These are phyloP conservation scores for Larimichthys polyactis DNA, from an alignment of 2,113 vertebrate species.

Conservation along the genomic window DNA sequence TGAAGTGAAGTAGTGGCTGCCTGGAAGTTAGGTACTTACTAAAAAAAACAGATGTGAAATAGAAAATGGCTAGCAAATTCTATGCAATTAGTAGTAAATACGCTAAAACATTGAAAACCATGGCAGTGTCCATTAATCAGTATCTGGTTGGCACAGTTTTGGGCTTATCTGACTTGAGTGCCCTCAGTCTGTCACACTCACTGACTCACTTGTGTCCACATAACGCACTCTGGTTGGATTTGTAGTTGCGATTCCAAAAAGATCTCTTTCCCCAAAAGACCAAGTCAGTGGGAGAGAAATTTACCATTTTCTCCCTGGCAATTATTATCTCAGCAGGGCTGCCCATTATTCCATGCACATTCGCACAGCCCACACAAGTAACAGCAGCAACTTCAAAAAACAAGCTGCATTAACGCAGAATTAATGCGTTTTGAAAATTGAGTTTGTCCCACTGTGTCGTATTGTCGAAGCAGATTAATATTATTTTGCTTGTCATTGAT, in stretches of 20 bases:
- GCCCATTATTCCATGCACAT: slow-evolving; percentile 58
- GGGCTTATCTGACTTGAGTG: slow-evolving; percentile 18
- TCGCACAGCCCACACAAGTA: slow-evolving; percentile 53
- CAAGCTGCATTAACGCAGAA: slow-evolving; percentile 58
- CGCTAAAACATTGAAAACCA: not conserved
- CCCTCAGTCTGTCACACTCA: slow-evolving; percentile 23
- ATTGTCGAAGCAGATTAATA: slow-evolving; percentile 43
- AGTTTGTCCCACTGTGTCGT: slow-evolving; percentile 47
- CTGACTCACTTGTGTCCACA: slow-evolving; percentile 18
- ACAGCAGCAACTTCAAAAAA: slow-evolving; percentile 59
- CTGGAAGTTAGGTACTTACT: not conserved
- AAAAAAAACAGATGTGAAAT: not conserved
- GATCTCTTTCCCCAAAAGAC: slow-evolving; percentile 16
- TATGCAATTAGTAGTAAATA: slow-evolving; percentile 20
- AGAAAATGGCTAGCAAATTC: not conserved
- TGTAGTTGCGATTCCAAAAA: slow-evolving; percentile 27
- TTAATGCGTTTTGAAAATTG: slow-evolving; percentile 55
- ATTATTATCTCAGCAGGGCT: slow-evolving; percentile 65
- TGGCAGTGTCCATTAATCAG: not conserved
- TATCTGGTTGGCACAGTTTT: slow-evolving; percentile 6
- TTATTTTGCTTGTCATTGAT: slow-evolving; percentile 47
- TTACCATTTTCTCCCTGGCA: slow-evolving; percentile 53
- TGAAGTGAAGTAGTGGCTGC: not conserved
- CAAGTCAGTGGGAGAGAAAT: slow-evolving; percentile 32
- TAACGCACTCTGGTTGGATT: slow-evolving; percentile 24